Base-by-base conservation (phyloP, 1,140 invertebrate genomes). In the Pentalonia nigronervosa region DNA sequence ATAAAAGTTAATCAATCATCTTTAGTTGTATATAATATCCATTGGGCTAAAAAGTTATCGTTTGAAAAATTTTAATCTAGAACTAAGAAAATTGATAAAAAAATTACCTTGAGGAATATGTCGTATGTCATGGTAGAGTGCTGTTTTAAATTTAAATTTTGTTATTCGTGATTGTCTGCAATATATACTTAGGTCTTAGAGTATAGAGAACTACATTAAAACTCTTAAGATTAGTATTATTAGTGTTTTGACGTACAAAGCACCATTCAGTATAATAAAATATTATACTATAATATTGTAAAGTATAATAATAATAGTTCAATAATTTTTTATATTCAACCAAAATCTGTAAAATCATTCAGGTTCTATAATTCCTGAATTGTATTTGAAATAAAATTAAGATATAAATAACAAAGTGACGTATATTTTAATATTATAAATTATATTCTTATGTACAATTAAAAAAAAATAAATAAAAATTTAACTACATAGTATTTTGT, bases 91-190 rank as follows among this genome's bases (percentile, higher is more conserved):
- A 89, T 89, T 25, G 34, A 30, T 25, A 48, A 50, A 83, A 83
- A 53, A 56, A 36, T 50, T 56, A 56, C 21, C 21, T 56, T 89
- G 3, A 0, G 34, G 50, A 89, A 41, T 48, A 41, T 53, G 50
- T 56, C 50, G 23, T 89, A 1, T 89, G 56, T 21, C 50, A 9
- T 53, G 34, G n/a, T 25, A 53, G 48, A 50, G 87, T 36, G 48
- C 9, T 41, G 50, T 89, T 89, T 89, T 89, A 50, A 89, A 56
- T 41, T 36, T 56, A 89, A 89, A 89, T 41, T 56, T 76, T 30
- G n/a, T 76, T 14, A 53, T 53, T 7, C 21, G 50, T 7, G 50
- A 8, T n/a, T 34, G 25, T 9, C 7, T 48, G 14, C 23, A 89
- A 89, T 89, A 89, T 23, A 41, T 89, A 41, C 53, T 88, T 41